These are phyloP conservation scores for Proteles cristata DNA, from an alignment of 2,113 vertebrate species.

Conservation along the genomic window DNA sequence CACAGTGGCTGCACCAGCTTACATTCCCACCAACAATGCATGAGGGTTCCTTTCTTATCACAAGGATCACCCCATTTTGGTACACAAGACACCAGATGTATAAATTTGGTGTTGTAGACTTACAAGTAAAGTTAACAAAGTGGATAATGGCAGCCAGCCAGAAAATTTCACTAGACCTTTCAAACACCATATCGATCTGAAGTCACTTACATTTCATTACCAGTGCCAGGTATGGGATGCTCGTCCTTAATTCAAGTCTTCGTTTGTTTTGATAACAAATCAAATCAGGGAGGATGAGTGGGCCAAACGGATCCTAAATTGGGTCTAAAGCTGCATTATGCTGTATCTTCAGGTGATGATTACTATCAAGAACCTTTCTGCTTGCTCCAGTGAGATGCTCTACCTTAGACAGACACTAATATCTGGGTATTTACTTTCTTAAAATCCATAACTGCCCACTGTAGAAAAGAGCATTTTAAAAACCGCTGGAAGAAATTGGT, in stretches of 20 bases:
- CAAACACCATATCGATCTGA: background rate
- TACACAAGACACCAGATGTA: background rate
- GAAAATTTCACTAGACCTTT: background rate
- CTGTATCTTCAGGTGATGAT: background rate
- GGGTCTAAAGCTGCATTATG: background rate
- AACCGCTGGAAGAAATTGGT: background rate
- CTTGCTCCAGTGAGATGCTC: background rate
- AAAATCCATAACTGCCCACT: background rate
- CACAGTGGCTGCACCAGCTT: too few relatives aligned
- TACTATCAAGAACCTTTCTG: background rate
- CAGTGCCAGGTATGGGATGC: background rate
- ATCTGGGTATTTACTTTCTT: background rate
- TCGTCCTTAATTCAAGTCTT: background rate
- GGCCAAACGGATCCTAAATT: background rate
- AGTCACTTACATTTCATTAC: background rate
- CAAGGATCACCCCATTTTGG: background rate
- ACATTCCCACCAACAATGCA: too few relatives aligned
- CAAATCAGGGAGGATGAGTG: background rate
- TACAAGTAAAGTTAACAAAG: background rate
- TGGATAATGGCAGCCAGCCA: background rate
- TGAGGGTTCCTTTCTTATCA: too few relatives aligned
- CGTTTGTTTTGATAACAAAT: background rate
- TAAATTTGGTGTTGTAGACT: background rate
- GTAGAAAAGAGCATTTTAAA: background rate
- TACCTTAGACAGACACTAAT: background rate